A percentile compares a stretch with the other conserved stretches of the same genome.
Conservation (phyloP, 1,140 invertebrate genomes). For the Neodiprion fabricii region DNA sequence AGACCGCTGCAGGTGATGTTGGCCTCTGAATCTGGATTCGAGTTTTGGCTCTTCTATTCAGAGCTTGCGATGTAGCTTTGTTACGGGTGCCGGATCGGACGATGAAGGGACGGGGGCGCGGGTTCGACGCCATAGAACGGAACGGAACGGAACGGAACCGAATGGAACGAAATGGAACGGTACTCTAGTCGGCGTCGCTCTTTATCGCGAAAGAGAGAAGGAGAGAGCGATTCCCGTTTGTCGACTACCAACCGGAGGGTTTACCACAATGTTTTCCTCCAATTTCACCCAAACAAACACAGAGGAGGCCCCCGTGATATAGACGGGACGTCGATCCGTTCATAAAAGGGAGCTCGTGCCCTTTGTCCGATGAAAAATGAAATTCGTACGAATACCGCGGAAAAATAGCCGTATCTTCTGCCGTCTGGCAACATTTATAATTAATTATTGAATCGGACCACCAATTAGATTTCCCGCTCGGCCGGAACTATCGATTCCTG, state of each 20-base stretch:
- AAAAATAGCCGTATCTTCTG: not conserved
- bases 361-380: constrained; percentile 43
- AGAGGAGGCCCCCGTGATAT: constrained; percentile 31
- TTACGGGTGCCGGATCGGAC: not conserved
- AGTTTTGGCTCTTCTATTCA: constrained; percentile 7
- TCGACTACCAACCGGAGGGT: constrained; percentile 23
- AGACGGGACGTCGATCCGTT: constrained; percentile 42
- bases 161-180: constrained; percentile 24
- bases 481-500: not conserved
- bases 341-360: constrained; percentile 38
- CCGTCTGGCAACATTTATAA: not conserved
- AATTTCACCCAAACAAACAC: constrained; percentile 50
- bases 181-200: not conserved
- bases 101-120: not conserved
- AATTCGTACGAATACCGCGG: not conserved
- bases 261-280: constrained; percentile 48
- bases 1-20: not conserved
- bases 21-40: not conserved
- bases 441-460: not conserved
- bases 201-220: not conserved
- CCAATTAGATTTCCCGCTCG: not conserved
- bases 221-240: not conserved
- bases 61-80: not conserved
- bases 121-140: constrained; percentile 6
- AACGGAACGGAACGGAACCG: constrained; percentile 24